Conservation (phyloP, 2,113 vertebrate genomes). For the Alces alces region DNA sequence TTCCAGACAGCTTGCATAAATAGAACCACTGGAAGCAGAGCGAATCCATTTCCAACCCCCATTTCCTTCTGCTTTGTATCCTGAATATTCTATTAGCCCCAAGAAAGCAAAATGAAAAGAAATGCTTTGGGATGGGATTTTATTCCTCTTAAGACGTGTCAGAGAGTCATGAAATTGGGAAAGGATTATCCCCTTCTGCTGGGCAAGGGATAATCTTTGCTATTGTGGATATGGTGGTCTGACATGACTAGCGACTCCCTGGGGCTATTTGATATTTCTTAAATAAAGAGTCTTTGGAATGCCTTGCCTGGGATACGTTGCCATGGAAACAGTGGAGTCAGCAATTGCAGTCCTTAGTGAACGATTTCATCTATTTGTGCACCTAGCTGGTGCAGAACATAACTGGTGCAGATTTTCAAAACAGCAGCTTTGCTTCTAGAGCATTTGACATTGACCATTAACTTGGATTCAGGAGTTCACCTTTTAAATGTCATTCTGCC, state of each 20-base stretch:
- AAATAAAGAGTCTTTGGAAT: constrained; percentile 61
- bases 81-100: constrained; percentile 30
- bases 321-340: constrained; percentile 75
- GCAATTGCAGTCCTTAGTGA: constrained; percentile 38
- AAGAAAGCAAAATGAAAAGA: constrained; percentile 28
- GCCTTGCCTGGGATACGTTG: constrained; percentile 69
- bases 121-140: constrained; percentile 21
- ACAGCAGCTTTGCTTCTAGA: constrained; percentile 37
- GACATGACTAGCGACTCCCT: constrained; percentile 60
- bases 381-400: constrained; percentile 28
- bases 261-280: constrained; percentile 65
- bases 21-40: neutral
- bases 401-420: constrained; percentile 31
- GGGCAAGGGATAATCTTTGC: neutral
- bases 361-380: constrained; percentile 70
- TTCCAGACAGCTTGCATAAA: constrained; percentile 1
- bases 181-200: constrained; percentile 25
- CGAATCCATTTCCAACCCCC: neutral
- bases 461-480: constrained; percentile 56
- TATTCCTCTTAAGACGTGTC: neutral
- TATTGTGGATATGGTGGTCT: constrained; percentile 27
- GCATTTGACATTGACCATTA: constrained; percentile 22
- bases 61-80: constrained; percentile 25
- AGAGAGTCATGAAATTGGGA: constrained; percentile 36
- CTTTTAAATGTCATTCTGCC: constrained; percentile 31